Conservation (phyloP, 2,888 invertebrate genomes). For the Ypsolopha sequella region DNA sequence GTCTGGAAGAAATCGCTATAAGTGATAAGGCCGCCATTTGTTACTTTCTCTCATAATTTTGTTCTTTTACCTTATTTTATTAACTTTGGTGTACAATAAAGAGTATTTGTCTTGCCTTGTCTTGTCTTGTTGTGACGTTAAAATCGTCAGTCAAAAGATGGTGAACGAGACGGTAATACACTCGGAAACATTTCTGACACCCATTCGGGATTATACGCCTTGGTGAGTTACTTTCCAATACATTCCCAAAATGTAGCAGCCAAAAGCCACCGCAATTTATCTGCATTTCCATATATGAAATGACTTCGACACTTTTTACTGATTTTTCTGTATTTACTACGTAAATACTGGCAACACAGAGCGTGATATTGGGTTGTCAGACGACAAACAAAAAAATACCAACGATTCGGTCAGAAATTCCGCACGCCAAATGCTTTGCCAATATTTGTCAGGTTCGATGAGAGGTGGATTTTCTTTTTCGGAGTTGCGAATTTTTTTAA, state of each 20-base stretch:
- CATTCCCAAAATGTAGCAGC: not conserved
- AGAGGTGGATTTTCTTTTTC: slow-evolving; percentile 15
- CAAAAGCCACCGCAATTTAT: not conserved
- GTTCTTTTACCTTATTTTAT: no score
- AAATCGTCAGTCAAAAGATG: no score
- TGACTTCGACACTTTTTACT: slow-evolving; percentile 17
- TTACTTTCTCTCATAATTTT: no score
- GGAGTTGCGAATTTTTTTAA: no score
- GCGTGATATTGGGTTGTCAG: slow-evolving; percentile 32
- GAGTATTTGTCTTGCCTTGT: no score
- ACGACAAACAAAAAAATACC: slow-evolving; percentile 32
- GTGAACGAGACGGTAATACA: no score
- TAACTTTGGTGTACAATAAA: no score
- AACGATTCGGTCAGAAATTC: slow-evolving; percentile 19
- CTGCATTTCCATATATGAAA: not conserved
- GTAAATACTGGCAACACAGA: slow-evolving; percentile 38
- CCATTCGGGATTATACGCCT: no score
- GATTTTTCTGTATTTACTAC: slow-evolving; percentile 38
- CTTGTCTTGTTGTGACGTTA: no score
- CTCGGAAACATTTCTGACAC: no score
- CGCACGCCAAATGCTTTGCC: slow-evolving; percentile 18
- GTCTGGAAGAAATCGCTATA: no score
- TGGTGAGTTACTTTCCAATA: not conserved
- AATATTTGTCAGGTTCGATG: slow-evolving; percentile 28
- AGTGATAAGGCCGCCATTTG: no score